phyloP scores from a whole-genome alignment of 2,797 vertebrate genomes.

The Crocodylus rhombifer region DNA sequence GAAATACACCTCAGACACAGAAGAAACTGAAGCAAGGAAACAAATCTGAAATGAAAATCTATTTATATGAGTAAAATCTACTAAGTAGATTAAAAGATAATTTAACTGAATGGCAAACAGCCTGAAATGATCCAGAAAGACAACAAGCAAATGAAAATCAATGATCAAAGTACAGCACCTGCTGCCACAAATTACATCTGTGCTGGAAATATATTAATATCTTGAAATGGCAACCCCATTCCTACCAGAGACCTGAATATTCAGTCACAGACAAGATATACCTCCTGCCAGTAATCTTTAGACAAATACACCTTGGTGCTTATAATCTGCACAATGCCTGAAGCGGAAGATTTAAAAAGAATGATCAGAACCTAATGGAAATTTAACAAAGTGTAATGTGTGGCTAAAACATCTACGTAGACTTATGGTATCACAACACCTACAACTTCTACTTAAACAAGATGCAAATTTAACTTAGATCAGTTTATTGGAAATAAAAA shows the following conservation, averaged over 20 bases:
- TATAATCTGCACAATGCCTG: neutral
- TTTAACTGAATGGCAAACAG: neutral
- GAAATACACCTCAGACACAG: neutral
- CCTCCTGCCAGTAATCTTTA: slow-evolving; percentile 1
- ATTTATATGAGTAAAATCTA: neutral
- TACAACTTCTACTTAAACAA: neutral
- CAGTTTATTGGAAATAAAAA: neutral
- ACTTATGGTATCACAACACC: neutral
- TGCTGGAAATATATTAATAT: slow-evolving; percentile 17
- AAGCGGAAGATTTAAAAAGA: neutral
- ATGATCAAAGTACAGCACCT: slow-evolving; percentile 16
- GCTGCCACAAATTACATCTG: neutral
- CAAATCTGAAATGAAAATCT: neutral
- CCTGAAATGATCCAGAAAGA: slow-evolving; percentile 13
- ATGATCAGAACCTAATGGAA: neutral
- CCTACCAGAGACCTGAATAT: neutral
- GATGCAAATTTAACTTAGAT: neutral
- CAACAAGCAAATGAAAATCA: slow-evolving; percentile 30
- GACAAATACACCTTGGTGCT: neutral
- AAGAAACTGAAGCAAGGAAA: neutral
- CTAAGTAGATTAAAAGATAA: slow-evolving; percentile 13
- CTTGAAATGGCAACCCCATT: neutral
- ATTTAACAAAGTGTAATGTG: neutral
- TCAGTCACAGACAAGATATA: neutral
- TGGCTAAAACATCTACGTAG: neutral